These are phyloP conservation scores for Athalia cordata DNA, from an alignment of 2,888 invertebrate species.

Conservation along the genomic window DNA sequence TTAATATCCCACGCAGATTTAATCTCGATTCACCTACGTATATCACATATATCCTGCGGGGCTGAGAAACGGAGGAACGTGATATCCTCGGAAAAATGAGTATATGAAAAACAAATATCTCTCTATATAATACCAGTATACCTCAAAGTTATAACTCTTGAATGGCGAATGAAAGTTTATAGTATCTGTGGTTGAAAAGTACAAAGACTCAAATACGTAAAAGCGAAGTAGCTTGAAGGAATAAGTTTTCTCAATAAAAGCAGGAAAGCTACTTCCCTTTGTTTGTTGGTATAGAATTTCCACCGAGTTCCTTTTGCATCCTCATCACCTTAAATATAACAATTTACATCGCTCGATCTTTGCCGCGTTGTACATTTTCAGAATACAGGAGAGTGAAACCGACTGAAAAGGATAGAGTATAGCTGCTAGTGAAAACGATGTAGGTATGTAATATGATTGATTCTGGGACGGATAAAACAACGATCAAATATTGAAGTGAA, in stretches of 20 bases:
- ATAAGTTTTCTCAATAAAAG: conserved; percentile 19
- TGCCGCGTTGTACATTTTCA: background rate
- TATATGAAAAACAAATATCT: conserved; percentile 6
- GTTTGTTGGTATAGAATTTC: conserved; percentile 5
- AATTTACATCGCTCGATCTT: conserved; percentile 18
- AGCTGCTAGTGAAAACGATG: background rate
- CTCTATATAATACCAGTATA: too few relatives aligned
- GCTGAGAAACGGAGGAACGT: background rate
- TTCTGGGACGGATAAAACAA: conserved; percentile 8
- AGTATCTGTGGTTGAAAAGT: conserved; percentile 10
- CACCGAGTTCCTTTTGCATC: too few relatives aligned
- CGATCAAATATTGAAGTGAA: conserved; percentile 54
- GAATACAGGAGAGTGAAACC: too few relatives aligned
- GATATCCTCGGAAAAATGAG: background rate
- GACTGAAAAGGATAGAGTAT: background rate
- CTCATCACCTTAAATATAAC: background rate
- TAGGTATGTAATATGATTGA: background rate
- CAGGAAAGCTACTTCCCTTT: background rate
- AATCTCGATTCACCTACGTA: background rate
- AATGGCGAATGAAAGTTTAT: background rate
- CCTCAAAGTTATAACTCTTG: background rate
- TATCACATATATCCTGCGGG: background rate
- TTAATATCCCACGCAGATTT: conserved; percentile 23
- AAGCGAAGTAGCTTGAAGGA: background rate
- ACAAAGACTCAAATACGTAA: conserved; percentile 1